These are phyloP conservation scores for Oncorhynchus kisutch DNA, from an alignment of 2,113 vertebrate species.

Conservation along the genomic window DNA sequence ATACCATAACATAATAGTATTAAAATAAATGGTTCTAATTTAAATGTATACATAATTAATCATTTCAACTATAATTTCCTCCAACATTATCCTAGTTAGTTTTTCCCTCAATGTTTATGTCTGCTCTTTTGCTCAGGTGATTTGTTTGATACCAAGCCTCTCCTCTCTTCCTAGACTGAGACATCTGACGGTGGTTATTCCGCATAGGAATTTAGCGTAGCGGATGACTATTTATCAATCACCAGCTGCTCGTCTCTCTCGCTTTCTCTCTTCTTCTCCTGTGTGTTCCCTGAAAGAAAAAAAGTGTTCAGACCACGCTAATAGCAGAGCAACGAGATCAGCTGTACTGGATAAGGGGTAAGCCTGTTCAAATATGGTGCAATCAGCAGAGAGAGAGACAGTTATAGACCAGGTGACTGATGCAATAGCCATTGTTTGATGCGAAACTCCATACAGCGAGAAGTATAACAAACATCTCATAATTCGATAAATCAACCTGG, in stretches of 20 bases:
- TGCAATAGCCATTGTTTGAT: slow-evolving; percentile 53
- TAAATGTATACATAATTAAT: no score
- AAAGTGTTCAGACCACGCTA: background rate
- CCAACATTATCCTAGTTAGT: slow-evolving; percentile 27
- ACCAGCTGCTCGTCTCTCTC: slow-evolving; percentile 2
- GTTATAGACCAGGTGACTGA: slow-evolving; percentile 31
- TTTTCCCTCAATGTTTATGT: slow-evolving; percentile 31
- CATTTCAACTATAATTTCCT: no score
- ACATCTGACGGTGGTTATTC: slow-evolving; percentile 40
- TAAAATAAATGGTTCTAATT: no score
- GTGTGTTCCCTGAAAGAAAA: background rate
- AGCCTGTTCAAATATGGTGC: slow-evolving; percentile 13
- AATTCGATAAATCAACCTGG: slow-evolving; percentile 39
- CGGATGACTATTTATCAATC: slow-evolving; percentile 56
- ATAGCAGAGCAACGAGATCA: background rate
- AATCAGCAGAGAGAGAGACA: slow-evolving; percentile 25
- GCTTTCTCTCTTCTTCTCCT: background rate
- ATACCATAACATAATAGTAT: no score
- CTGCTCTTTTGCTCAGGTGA: slow-evolving; percentile 29
- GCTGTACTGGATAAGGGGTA: background rate
- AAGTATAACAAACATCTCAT: slow-evolving; percentile 43
- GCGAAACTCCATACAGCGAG: slow-evolving; percentile 51
- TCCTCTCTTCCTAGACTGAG: background rate
- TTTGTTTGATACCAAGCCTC: slow-evolving; percentile 12
- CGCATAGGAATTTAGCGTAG: slow-evolving; percentile 66